A percentile compares a stretch with the other conserved stretches of the same genome.
Evolutionary conservation across 2,888 invertebrate species (phyloP).

Genomic region (Perdita meconis): DNA sequence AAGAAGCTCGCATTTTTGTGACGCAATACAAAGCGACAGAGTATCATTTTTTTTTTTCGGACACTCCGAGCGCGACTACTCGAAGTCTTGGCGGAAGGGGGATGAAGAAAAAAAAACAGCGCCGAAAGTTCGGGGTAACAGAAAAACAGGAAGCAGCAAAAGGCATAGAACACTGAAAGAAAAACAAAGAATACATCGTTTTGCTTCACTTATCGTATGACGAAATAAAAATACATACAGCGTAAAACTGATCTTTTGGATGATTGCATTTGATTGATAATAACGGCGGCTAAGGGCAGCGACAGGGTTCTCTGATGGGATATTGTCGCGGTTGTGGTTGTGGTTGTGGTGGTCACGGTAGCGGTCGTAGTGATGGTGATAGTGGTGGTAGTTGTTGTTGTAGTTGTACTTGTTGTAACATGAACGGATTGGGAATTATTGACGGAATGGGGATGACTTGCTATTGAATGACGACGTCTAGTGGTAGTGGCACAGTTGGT

Average conservation of each 20-base stretch:
- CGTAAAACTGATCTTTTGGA: slow-evolving; percentile 84
- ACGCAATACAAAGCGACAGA: slow-evolving; percentile 33
- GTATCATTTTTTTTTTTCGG: slow-evolving; percentile 26
- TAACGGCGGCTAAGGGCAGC: slow-evolving; percentile 87
- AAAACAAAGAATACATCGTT: slow-evolving; percentile 51
- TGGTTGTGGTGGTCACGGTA: slow-evolving; percentile 75
- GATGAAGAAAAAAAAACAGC: slow-evolving; percentile 14
- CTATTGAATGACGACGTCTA: slow-evolving; percentile 83
- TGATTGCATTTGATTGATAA: slow-evolving; percentile 84
- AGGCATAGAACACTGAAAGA: slow-evolving; percentile 64
- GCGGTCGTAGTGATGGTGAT: slow-evolving; percentile 69
- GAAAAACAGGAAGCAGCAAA: slow-evolving; percentile 48
- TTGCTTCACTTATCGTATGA: slow-evolving; percentile 61
- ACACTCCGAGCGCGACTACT: slow-evolving; percentile 14
- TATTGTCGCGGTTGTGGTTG: slow-evolving; percentile 80
- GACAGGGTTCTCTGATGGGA: slow-evolving; percentile 89
- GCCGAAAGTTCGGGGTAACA: slow-evolving; percentile 6
- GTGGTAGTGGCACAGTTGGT: slow-evolving; percentile 79
- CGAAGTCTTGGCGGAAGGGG: background rate
- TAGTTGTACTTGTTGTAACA: slow-evolving; percentile 74
- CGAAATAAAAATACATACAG: slow-evolving; percentile 83
- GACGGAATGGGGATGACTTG: slow-evolving; percentile 82
- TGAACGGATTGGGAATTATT: slow-evolving; percentile 82
- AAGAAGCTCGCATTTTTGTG: slow-evolving; percentile 29
- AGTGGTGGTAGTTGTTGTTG: slow-evolving; percentile 69